phyloP scores from a whole-genome alignment of 2,113 vertebrate genomes.

The Electrona antarctica region DNA sequence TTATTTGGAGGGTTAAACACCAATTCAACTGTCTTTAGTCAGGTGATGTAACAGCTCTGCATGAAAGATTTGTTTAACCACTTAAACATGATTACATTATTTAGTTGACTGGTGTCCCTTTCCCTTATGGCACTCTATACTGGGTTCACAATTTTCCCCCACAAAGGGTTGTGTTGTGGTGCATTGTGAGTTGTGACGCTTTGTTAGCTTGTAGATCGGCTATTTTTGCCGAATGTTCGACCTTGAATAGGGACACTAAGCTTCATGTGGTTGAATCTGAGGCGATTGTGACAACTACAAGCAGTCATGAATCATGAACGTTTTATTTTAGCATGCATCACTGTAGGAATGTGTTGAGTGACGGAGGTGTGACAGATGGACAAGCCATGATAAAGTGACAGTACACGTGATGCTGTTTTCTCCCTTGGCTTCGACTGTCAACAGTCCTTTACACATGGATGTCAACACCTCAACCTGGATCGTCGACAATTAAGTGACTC shows the following conservation, averaged over 20 bases:
- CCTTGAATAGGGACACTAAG: too few relatives aligned
- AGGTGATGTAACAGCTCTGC: too few relatives aligned
- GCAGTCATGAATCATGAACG: conserved; percentile 60
- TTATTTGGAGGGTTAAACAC: background rate
- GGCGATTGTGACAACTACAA: conserved; percentile 1
- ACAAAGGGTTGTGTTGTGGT: too few relatives aligned
- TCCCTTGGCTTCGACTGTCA: conserved; percentile 58
- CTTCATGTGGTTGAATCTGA: background rate
- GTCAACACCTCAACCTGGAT: conserved; percentile 41
- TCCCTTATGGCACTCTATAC: too few relatives aligned
- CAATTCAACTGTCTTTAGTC: too few relatives aligned
- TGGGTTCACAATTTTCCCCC: too few relatives aligned
- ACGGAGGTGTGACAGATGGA: conserved; percentile 38
- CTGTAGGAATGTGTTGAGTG: conserved; percentile 56
- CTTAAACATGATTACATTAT: too few relatives aligned
- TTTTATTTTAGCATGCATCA: conserved; percentile 40
- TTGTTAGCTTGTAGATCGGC: too few relatives aligned
- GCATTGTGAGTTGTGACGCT: too few relatives aligned
- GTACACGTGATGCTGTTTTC: conserved; percentile 33
- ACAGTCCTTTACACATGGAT: conserved; percentile 38
- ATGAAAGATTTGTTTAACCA: too few relatives aligned
- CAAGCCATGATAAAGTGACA: conserved; percentile 38
- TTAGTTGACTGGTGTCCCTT: too few relatives aligned
- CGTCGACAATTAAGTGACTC: conserved; percentile 37
- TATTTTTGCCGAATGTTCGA: too few relatives aligned